Base-by-base conservation (phyloP, 92 coral and sea anemone species). In the Blastomussa wellsi region DNA sequence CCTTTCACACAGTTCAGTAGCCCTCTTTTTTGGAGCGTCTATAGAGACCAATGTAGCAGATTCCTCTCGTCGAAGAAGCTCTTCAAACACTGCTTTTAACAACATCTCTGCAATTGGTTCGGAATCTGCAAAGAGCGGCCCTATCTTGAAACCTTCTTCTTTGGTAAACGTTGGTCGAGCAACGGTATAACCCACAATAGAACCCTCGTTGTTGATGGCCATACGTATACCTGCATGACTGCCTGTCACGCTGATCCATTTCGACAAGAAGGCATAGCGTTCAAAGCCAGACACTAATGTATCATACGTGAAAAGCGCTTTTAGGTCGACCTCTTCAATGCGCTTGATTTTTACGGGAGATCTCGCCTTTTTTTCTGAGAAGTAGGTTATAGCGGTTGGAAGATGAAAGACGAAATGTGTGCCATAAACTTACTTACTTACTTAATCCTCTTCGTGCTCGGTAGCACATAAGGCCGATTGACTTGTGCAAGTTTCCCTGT, bases 41-140 rank as follows among this genome's bases (percentile, higher is more conserved):
- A 83, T 29, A 37, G 57, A 52, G 68, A 72, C 80, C 14, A 66
- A n/a, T 33, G 81, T 22, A 57, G 90, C 49, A 67, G 78, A 70
- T 7, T 38, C 79, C 14, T 57, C 49, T 44, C 11, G 49, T 44
- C 49, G 44, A 42, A 78, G 47, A 19, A 88, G 79, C 47, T 83
- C 91, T 77, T 83, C 64, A 55, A 88, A 83, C 42, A 88, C 37
- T 14, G 86, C 70, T 69, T 83, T 88, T 62, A 88, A 81, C 19
- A 88, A 65, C 41, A 16, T 64, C 73, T 51, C 79, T 81, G 91
- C 91, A 57, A 88, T 77, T 67, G 72, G 62, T 84, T 6, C 26
- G 22, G 51, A 44, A 44, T 44, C 12, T 44, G 49, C 49, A 8
- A 44, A 44, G 0, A 44, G 5, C 49, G 49, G 49, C 12, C 49